Evolutionary conservation across 2,888 invertebrate genomes (phyloP).

Genomic region (Agrochola litura): DNA sequence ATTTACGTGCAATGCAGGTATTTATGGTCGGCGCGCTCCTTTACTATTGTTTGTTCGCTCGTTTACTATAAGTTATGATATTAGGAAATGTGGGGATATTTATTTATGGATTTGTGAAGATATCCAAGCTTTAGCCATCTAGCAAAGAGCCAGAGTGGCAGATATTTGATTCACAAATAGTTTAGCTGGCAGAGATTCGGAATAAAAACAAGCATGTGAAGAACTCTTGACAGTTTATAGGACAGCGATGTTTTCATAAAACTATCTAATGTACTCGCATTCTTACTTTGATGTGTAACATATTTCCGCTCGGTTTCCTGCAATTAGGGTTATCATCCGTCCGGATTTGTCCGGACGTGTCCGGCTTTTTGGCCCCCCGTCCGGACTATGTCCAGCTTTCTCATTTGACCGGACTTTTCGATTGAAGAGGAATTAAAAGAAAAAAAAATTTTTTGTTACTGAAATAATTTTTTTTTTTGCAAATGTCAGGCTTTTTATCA

Average conservation of each 20-base stretch:
- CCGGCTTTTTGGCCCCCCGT: no score
- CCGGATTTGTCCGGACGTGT: no score
- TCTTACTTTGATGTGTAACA: not conserved
- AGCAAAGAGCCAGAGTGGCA: not conserved
- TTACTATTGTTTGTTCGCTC: constrained; percentile 40
- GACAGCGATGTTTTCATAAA: not conserved
- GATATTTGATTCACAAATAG: not conserved
- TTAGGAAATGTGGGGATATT: constrained; percentile 25
- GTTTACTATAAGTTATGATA: constrained; percentile 38
- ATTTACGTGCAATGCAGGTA: constrained; percentile 46
- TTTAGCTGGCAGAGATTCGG: not conserved
- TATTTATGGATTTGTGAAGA: constrained; percentile 25
- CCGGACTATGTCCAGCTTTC: no score
- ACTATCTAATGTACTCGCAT: not conserved
- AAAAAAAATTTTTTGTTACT: no score
- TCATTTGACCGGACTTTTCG: no score
- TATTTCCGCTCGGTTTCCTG: no score
- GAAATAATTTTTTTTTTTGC: no score
- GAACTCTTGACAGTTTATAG: not conserved
- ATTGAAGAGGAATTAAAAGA: no score
- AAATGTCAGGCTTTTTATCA: no score
- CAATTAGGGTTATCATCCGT: no score
- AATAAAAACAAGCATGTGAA: not conserved
- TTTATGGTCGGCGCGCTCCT: constrained; percentile 41
- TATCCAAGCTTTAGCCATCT: not conserved